A percentile compares a stretch with the other conserved stretches of the same genome.
phyloP scores from a whole-genome alignment of 2,113 vertebrate genomes.

The Sinocyclocheilus rhinocerous region DNA sequence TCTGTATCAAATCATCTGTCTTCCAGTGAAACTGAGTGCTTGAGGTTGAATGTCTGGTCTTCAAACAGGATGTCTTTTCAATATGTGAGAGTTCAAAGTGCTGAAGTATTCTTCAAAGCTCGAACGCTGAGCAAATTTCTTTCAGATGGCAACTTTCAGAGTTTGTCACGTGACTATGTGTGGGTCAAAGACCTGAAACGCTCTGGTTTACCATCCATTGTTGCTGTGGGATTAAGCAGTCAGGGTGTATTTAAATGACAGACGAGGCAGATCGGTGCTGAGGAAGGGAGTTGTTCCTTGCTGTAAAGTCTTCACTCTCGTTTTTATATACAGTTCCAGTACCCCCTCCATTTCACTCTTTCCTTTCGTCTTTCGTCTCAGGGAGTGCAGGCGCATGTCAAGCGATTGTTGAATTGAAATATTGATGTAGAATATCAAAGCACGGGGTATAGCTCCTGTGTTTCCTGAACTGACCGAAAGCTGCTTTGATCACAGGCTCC shows the following conservation, averaged over 20 bases:
- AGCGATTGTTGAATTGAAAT: constrained; percentile 85
- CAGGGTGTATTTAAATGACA: constrained; percentile 41
- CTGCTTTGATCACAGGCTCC: constrained; percentile 82
- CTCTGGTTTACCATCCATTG: constrained; percentile 27
- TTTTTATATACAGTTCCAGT: constrained; percentile 29
- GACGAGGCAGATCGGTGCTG: constrained; percentile 1
- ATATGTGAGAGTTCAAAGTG: constrained; percentile 50
- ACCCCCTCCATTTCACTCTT: constrained; percentile 41
- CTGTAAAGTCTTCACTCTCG: constrained; percentile 19
- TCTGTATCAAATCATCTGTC: constrained; percentile 27
- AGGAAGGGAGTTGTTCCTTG: constrained; percentile 10
- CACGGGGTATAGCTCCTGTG: constrained; percentile 80
- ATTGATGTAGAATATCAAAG: constrained; percentile 87
- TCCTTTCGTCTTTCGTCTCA: constrained; percentile 73
- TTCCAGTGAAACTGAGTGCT: constrained; percentile 21
- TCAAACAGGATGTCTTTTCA: constrained; percentile 54
- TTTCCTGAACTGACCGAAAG: constrained; percentile 82
- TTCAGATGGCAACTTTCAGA: constrained; percentile 44
- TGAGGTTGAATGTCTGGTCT: constrained; percentile 40
- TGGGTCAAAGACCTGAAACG: not conserved
- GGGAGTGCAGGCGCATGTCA: constrained; percentile 81
- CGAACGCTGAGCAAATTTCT: constrained; percentile 24
- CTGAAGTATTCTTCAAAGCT: constrained; percentile 49
- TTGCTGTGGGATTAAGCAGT: constrained; percentile 29
- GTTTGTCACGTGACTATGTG: constrained; percentile 17